A percentile compares a stretch with the other conserved stretches of the same genome.
These are phyloP conservation scores for Lepus townsendii DNA, from an alignment of 2,797 vertebrate genomes.

Conservation along the genomic window DNA sequence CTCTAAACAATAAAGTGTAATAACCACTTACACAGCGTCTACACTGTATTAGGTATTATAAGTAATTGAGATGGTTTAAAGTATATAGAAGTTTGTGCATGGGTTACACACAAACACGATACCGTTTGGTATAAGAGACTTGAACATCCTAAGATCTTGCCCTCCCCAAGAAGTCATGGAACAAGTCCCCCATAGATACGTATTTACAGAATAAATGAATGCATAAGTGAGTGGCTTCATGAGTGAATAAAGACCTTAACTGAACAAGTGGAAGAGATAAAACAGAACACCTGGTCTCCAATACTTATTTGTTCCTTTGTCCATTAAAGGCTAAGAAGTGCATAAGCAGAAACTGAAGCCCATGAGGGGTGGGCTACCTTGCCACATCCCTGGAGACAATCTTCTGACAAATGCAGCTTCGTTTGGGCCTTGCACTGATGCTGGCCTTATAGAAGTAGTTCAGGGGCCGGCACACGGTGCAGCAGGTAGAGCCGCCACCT, in stretches of 20 bases:
- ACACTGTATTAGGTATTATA: background rate
- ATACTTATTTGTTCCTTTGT: background rate
- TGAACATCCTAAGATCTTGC: background rate
- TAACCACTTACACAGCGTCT: background rate
- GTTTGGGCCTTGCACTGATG: background rate
- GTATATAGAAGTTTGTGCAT: background rate
- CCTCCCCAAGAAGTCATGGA: background rate
- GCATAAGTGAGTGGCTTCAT: background rate
- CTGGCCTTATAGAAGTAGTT: background rate
- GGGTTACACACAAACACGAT: background rate
- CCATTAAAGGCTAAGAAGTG: background rate
- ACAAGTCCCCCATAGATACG: background rate
- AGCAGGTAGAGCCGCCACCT: too few species aligned
- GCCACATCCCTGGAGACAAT: background rate
- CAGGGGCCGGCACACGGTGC: too few species aligned
- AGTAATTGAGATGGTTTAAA: background rate
- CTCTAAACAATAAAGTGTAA: background rate
- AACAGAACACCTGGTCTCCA: background rate
- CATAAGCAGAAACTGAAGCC: background rate
- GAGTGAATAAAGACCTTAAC: background rate
- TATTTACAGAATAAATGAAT: slow-evolving; percentile 21
- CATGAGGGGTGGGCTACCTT: background rate
- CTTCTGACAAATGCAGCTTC: background rate
- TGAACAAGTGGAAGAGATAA: background rate
- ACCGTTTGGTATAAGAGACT: background rate